These are phyloP conservation scores for Noctilio leporinus DNA, from an alignment of 2,113 vertebrate species.

Conservation along the genomic window DNA sequence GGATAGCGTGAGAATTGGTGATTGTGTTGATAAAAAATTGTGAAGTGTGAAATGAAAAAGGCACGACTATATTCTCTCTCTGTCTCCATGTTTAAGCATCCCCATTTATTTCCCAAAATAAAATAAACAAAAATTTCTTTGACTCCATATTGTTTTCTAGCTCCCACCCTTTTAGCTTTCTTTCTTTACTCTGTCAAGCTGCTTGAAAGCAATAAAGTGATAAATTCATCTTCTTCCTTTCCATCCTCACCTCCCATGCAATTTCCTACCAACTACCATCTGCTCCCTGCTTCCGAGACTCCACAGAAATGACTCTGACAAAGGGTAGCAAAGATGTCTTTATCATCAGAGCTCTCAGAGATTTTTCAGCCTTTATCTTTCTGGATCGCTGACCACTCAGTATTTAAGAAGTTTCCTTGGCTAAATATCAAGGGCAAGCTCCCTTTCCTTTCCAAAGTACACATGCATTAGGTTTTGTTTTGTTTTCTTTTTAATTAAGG, in stretches of 20 bases:
- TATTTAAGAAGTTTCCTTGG: not conserved
- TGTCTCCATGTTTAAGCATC: not conserved
- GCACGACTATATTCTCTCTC: rapidly evolving
- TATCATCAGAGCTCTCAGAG: not conserved
- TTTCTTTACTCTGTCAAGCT: not conserved
- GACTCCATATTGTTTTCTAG: not conserved
- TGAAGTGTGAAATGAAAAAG: not conserved
- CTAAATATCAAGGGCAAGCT: not conserved
- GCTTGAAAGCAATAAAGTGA: not conserved
- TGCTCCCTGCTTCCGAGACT: not conserved
- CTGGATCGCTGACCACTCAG: not conserved
- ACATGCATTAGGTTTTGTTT: not conserved
- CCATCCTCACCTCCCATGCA: not conserved
- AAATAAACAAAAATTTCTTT: not conserved
- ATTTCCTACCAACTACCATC: not conserved
- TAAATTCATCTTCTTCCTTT: not conserved
- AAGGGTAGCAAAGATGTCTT: not conserved
- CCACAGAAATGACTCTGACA: not conserved
- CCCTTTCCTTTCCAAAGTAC: not conserved
- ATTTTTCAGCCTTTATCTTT: not conserved
- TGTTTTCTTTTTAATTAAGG: not conserved
- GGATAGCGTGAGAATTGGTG: rapidly evolving
- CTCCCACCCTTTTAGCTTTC: not conserved
- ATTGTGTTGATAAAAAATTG: not conserved
- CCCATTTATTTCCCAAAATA: not conserved